Conservation (phyloP, 2,888 invertebrate species). For the Mythimna pallens region DNA sequence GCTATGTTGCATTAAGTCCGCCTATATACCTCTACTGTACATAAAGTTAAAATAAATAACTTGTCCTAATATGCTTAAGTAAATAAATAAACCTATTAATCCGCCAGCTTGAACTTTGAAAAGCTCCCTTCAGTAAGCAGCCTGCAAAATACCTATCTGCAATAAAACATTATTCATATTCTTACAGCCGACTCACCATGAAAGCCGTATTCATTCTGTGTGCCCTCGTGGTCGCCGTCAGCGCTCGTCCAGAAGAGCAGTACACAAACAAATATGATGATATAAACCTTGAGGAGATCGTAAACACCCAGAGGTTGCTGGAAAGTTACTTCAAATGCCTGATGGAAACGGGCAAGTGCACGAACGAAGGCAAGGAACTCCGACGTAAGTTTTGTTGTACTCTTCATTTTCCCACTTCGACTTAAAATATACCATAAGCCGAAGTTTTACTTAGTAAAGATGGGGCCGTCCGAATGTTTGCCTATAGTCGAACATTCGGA, state of each 20-base stretch:
- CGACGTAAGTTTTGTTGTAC: conserved; percentile 88
- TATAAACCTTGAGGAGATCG: conserved; percentile 90
- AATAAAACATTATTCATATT: background rate
- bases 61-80: background rate
- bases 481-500: no score
- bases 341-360: conserved; percentile 91
- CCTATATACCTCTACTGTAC: no score
- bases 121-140: background rate
- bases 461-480: no score
- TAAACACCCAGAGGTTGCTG: conserved; percentile 91
- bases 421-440: background rate
- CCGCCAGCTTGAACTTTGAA: background rate
- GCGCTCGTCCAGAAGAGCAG: conserved; percentile 60
- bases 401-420: background rate
- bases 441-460: no score
- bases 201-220: conserved; percentile 70
- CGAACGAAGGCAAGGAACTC: conserved; percentile 92
- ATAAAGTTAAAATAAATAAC: no score
- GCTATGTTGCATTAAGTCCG: no score
- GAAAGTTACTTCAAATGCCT: conserved; percentile 92
- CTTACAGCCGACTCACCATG: conserved; percentile 63
- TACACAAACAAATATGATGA: conserved; percentile 79
- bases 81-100: background rate
- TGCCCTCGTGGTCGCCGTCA: conserved; percentile 69
- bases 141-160: background rate